These are phyloP conservation scores for Sarcophaga variegata DNA, from an alignment of 2,888 invertebrate genomes.

Conservation along the genomic window DNA sequence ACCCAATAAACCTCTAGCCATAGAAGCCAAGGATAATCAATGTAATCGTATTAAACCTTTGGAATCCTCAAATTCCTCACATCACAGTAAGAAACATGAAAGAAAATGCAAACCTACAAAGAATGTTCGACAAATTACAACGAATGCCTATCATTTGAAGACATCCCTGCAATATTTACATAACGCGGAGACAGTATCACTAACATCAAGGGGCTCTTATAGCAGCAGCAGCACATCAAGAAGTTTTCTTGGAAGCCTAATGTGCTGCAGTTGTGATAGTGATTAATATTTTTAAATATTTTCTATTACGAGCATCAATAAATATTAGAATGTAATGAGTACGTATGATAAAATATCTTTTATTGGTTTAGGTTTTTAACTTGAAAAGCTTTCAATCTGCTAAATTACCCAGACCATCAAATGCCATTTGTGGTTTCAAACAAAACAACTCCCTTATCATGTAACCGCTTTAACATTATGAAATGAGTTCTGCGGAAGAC, in stretches of 20 bases:
- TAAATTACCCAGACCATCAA: no score
- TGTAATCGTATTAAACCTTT: background rate
- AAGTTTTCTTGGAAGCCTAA: background rate
- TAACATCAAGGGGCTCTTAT: background rate
- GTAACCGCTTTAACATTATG: no score
- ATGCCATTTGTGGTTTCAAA: no score
- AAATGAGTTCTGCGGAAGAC: no score
- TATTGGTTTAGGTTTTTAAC: no score
- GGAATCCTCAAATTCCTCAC: background rate
- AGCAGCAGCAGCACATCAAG: background rate
- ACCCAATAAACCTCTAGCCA: background rate
- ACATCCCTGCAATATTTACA: background rate
- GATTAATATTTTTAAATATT: background rate
- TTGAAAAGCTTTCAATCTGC: no score
- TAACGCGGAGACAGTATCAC: background rate
- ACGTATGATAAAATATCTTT: no score
- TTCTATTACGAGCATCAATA: background rate
- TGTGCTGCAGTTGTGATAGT: background rate
- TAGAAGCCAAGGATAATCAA: background rate
- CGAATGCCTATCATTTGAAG: background rate
- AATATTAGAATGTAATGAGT: no score
- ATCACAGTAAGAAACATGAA: background rate
- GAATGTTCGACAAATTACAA: background rate
- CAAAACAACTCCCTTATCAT: no score
- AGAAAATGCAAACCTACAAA: background rate